Evolutionary conservation across 2,113 vertebrate species (phyloP), one percentile per base, ranked within the genome.

Genomic region (Burhinus oedicnemus): DNA sequence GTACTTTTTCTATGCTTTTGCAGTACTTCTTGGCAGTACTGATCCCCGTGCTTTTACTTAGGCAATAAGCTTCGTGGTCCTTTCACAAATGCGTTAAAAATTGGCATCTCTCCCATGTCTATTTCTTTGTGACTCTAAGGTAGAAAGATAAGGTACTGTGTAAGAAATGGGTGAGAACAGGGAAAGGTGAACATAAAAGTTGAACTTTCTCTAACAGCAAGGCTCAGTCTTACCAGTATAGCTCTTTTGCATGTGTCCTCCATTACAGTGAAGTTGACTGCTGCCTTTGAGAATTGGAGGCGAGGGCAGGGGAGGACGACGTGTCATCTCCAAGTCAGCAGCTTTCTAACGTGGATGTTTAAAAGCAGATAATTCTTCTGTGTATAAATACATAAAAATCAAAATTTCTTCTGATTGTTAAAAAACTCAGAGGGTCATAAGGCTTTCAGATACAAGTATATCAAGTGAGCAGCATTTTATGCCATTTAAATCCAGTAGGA

Each of bases 231-330:
- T 78, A 26, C 7, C 20, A 58, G 5, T 19, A 4, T 25, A 42
- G 5, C 15, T 74, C 6, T 69, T 83, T 27, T 74, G 17, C 6
- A 1, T 82, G 9, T 60, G 38, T 55, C 11, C 29, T 84, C 4
- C 0, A 0, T 47, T 32, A 30, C 36, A 54, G 20, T 1, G 1
- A 32, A 21, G 5, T 30, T 55, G 13, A 21, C 64, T 91, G 47
- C 21, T 60, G 42, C 77, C 57, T 72, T 87, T 66, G 34, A 54
- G 65, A 49, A 29, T 2, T 70, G 36, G 34, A 65, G 32, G 15
- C 0, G 1, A 30, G 9, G 29, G 10, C 21, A 62, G 32, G 38
- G 30, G 30, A 74, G 23, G 29, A 27, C 15, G 32, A 29, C 0
- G 0, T 30, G 13, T 58, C 22, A 38, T 66, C 15, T 87, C 18